A percentile compares a stretch with the other conserved stretches of the same genome.
phyloP scores from a whole-genome alignment of 2,113 vertebrate genomes.

The Gorsachius goisagi region DNA sequence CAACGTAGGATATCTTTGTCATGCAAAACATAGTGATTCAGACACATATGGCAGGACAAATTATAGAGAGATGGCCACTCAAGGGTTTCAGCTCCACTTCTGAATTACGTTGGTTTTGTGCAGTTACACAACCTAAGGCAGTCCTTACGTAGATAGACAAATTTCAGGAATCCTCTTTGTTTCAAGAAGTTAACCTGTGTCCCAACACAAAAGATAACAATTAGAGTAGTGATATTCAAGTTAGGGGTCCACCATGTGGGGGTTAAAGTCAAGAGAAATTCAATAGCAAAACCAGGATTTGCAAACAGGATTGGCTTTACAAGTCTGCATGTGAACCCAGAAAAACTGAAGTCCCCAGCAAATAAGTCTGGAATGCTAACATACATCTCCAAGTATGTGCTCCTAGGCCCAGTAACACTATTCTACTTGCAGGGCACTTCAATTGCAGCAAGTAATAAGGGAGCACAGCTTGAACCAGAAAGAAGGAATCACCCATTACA shows the following conservation, averaged over 20 bases:
- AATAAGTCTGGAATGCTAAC: background rate
- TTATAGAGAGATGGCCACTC: background rate
- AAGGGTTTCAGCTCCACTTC: background rate
- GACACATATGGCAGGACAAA: background rate
- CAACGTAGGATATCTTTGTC: background rate
- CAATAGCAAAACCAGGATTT: background rate
- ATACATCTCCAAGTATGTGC: background rate
- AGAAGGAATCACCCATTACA: background rate
- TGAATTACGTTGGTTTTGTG: background rate
- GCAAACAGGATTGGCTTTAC: background rate
- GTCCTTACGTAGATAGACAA: background rate
- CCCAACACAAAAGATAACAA: background rate
- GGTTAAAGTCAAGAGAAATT: background rate
- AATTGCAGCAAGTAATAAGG: background rate
- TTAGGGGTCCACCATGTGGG: background rate
- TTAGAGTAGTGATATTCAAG: background rate
- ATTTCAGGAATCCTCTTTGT: constrained; percentile 33
- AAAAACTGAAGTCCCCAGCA: background rate
- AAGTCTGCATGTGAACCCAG: background rate
- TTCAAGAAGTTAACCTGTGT: constrained; percentile 22
- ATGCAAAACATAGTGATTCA: background rate
- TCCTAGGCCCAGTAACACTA: background rate
- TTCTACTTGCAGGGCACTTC: background rate
- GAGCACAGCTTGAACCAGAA: background rate
- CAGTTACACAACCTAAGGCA: background rate